Evolutionary conservation across 2,888 invertebrate genomes (phyloP), one percentile per base, ranked within the genome.

Genomic region (Andrena marginata): DNA sequence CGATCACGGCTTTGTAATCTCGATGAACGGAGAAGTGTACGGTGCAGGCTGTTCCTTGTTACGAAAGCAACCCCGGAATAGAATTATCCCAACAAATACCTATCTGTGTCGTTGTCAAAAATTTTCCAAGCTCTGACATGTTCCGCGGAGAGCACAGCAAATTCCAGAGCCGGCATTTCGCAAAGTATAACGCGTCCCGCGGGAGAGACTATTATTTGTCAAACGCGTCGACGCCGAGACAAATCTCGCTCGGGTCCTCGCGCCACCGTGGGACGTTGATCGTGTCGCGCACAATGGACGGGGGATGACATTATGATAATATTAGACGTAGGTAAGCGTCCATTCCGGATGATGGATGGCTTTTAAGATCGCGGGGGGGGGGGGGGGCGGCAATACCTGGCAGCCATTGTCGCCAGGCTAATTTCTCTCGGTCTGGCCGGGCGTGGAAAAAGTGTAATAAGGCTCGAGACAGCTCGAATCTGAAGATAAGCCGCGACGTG

Each of bases 291-390:
- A 88, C 85, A 88, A 88, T 84, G 76, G 82, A 77, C 87, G 79
- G 77, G 62, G 87, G 82, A 87, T 85, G 89, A 89, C 86, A 89
- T 90, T 91, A 89, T 89, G 86, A 90, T 89, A 91, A 90, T 90
- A 90, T 90, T 89, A 90, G 87, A 90, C 85, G 87, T 79, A 75
- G 83, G 77, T 67, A 69, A 77, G 78, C 77, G 82, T 59, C 73
- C 77, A 77, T 80, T 70, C 75, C 35, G 86, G 74, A 87, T 91
- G 90, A 90, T 90, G 87, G 91, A 90, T 90, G 89, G 84, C 75
- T 82, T 85, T 86, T 83, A 84, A 86, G 87, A 86, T 84, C 84
- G 79, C 74, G 69, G 56, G 80, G 49, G 54, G 2, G 16, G 23
- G 64, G 60, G 54, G 0, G 16, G 23, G 64, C 56, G 78, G 85